Base-by-base conservation (phyloP, 2,797 vertebrate genomes). In the Muscicapa comitata region DNA sequence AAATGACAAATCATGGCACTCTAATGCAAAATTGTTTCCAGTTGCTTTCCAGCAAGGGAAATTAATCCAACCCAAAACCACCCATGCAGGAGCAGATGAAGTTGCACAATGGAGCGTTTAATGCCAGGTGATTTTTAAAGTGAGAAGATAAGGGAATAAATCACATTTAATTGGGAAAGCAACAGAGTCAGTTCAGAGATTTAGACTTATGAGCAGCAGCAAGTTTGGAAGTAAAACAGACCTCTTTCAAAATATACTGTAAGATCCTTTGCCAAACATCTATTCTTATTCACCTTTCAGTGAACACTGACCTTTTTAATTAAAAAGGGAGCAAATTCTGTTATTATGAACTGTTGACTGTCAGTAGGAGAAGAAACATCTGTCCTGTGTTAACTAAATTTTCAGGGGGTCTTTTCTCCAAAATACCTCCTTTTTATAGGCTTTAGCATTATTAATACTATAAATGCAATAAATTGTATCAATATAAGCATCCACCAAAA, bases 331-430 rank as follows among this genome's bases (percentile, higher is more conserved):
- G 91, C 63, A 92, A 95, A 96, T 86, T 96, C 76, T 72, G 18
- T 86, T 90, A 92, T 92, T 93, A 58, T 70, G 86, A 94, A 58
- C 62, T 53, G 37, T 43, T 96, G 88, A 73, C 93, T 95, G 77
- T 91, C 95, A 95, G 84, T 65, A 94, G 76, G 92, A 92, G 65
- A 82, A 78, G 85, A 87, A 96, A 88, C 93, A 96, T 95, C 85
- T 96, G 94, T 74, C 81, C 78, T 45, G 58, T 19, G 48, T 95
- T 95, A 96, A 63, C 79, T 59, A 33, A 78, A 81, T 45, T 72
- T 90, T 83, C 38, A 62, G 73, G 43, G 78, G 53, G 48, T 86
- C 51, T 61, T 71, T 74, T 17, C 54, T 33, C 76, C 20, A 4
- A 70, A 78, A 88, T 51, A 23, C n/a, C 57, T 94, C 55, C 19